Base-by-base conservation (phyloP, 2,888 invertebrate species). In the Epiblema foenella region DNA sequence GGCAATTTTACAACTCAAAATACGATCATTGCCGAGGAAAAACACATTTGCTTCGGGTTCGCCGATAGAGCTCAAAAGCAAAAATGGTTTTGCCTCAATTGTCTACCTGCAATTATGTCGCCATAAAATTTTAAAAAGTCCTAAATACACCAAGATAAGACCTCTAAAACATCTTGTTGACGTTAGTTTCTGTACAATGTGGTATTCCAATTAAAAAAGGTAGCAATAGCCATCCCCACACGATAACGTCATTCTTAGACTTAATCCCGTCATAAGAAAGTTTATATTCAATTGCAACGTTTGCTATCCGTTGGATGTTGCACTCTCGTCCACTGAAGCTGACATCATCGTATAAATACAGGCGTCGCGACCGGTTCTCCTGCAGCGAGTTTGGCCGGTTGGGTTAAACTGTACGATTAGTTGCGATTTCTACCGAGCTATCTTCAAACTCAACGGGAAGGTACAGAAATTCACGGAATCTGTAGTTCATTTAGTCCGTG, bases 301-400 rank as follows among this genome's bases (percentile, higher is more conserved):
- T n/a, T 46, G 46, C 15, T 8, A 46, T 46, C n/a, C n/a, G n/a
- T 46, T 46, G 46, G 46, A 33, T 33, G 33, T 46, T n/a, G 46
- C 46, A n/a, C n/a, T 46, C 46, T 46, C 46, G 7, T n/a, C 46
- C 46, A 46, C 46, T n/a, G 46, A 46, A 46, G 60, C 60, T 60
- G 60, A 60, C 60, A 60, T 60, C 60, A 60, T 60, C 60, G 24
- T 29, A 60, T 60, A 60, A 60, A 60, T 60, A 60, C 60, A 60
- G 60, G 60, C 60, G 29, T 46, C 60, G n/a, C 60, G 46, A 60
- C 60, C 60, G 60, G 60, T 60, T 60, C 17, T 39, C 42, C 60
- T 60, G 60, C 60, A 60, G 60, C 46, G 60, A 17, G 60, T 60
- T 60, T 46, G 42, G 60, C 46, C 60, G 46, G 60, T 46, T 37